These are phyloP conservation scores for Zosterops lateralis DNA, from an alignment of 2,113 vertebrate species.

Conservation along the genomic window DNA sequence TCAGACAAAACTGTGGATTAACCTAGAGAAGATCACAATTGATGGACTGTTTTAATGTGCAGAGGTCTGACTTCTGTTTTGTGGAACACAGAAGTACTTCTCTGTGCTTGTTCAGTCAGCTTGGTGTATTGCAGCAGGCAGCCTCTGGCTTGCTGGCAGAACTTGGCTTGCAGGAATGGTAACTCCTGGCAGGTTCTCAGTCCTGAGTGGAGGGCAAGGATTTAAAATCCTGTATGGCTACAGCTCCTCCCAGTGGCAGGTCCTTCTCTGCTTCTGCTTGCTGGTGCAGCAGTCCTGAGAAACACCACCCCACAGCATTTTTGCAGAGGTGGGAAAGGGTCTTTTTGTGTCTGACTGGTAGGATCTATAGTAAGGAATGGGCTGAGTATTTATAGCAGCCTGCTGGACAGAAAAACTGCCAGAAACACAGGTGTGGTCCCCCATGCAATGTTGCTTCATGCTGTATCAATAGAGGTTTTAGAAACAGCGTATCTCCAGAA, in stretches of 20 bases:
- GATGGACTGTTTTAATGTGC: background rate
- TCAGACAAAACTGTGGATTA: background rate
- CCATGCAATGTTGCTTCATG: accelerated
- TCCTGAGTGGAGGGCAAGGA: background rate
- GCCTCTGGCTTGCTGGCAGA: background rate
- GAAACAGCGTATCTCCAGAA: background rate
- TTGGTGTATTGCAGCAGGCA: background rate
- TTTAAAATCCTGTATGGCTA: background rate
- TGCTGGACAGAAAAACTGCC: background rate
- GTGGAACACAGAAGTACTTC: background rate
- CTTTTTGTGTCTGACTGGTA: background rate
- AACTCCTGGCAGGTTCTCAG: background rate
- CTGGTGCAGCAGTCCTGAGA: background rate
- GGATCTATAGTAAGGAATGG: background rate
- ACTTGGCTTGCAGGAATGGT: background rate
- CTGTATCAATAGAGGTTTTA: background rate
- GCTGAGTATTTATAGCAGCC: background rate
- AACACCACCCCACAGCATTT: accelerated
- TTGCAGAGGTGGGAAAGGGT: background rate
- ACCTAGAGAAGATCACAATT: background rate
- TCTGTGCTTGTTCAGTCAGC: background rate
- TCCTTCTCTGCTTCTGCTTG: background rate
- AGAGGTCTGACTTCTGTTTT: background rate
- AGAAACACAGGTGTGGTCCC: background rate
- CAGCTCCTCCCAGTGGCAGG: conserved; percentile 48